Evolutionary conservation across 2,888 invertebrate species (phyloP), one percentile per base, ranked within the genome.

Genomic region (Ptychoptera contaminata): DNA sequence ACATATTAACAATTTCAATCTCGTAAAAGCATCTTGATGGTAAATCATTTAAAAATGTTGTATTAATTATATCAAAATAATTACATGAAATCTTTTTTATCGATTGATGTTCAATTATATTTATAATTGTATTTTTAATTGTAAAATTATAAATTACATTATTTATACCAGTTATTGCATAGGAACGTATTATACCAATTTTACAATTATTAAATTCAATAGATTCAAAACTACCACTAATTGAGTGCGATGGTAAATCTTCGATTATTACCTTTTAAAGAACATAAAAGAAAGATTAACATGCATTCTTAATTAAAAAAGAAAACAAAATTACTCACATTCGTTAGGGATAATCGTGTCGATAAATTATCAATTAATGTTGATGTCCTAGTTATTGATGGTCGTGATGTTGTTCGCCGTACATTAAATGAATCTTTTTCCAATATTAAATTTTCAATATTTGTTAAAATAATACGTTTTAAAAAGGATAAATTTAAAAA

Each of bases 21-120:
- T 86, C 83, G 46, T 81, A 80, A 58, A 85, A 72, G 46, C 77
- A 73, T 48, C 81, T 71, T 52, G 83, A 82, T 5, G 82, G 82
- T 47, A 84, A 59, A 42, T 66, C 58, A 1, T 67, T 68, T 29
- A 67, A 63, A 40, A 82, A 72, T 10, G 57, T 63, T 16, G 79
- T 76, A 4, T 79, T 76, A 37, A 70, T 69, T 42, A 87, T 61
- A 50, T 74, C 67, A 49, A 87, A 70, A 51, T 74, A 73, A 32
- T 73, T 71, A 0, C 80, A 74, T 23, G 76, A 73, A 56, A 87
- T 83, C 62, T 83, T 83, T 56, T 85, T 87, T 55, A 87, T 84
- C 2, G 83, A 76, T 63, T 65, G 65, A 44, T 56, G 55, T 45
- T 80, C 77, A 40, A 84, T 70, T 41, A 67, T 70, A 37, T 72